Evolutionary conservation across 2,797 vertebrate species (phyloP), one percentile per base, ranked within the genome.

Genomic region (Botia kubotai): DNA sequence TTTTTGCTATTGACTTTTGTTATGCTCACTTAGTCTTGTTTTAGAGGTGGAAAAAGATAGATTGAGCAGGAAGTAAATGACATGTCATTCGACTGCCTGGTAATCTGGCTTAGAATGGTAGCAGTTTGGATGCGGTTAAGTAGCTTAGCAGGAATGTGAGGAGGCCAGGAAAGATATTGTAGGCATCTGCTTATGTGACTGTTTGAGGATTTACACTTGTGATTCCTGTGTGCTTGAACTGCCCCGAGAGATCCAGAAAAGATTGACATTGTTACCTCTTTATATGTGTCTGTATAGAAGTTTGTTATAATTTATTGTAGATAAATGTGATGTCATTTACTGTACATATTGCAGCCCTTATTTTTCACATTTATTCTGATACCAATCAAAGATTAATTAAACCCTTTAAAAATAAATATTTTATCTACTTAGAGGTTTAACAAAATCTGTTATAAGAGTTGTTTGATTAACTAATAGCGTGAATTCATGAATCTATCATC

Each of bases 171-270:
- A 65, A 76, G 77, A 72, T 67, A 58, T 48, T 33, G 73, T 16
- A 55, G 65, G 74, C 69, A 74, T 67, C 57, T 83, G 81, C 68
- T 72, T 63, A 55, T 50, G 71, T 72, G 80, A 52, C 71, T 68
- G 84, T 66, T 85, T 79, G 83, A 82, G 82, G 88, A 84, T 82
- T 72, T 72, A 75, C 72, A 11, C 62, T 76, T 71, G 52, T 71
- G 67, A 70, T 79, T 57, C 26, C 58, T 78, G 29, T 21, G 23
- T 58, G n/a, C 17, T 19, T 66, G 33, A 39, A 39, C 33, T 66
- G 36, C 10, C 63, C 57, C 16, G 57, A 50, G 53, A 71, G 55
- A 71, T 71, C 55, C 43, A 62, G 67, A 29, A 23, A n/a, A 39
- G 55, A 77, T 69, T 67, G 8, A 46, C 4, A 5, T 33, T 33